Evolutionary conservation across 2,888 invertebrate species (phyloP).

Genomic region (Agrilus biguttatus): DNA sequence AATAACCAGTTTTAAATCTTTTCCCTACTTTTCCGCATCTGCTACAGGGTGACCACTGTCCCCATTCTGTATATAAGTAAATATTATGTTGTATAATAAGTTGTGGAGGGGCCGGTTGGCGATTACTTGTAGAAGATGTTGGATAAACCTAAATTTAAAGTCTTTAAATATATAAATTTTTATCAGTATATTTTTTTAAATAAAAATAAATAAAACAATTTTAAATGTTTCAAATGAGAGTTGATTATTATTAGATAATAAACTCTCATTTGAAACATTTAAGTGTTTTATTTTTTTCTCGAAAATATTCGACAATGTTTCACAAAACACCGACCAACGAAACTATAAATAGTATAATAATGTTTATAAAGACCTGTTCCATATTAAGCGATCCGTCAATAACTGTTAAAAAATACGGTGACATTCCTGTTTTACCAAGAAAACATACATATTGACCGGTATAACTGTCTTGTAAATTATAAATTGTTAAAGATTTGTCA

Average conservation of each 20-base stretch:
- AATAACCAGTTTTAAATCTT: slow-evolving; percentile 43
- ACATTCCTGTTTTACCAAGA: slow-evolving; percentile 30
- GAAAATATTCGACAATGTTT: too few species aligned
- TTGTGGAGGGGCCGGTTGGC: slow-evolving; percentile 22
- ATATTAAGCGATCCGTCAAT: slow-evolving; percentile 27
- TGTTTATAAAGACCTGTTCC: neutral
- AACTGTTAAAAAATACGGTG: slow-evolving; percentile 38
- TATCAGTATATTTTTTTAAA: too few species aligned
- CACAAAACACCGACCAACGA: too few species aligned
- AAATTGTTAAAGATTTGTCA: slow-evolving; percentile 36
- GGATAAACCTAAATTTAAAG: slow-evolving; percentile 19
- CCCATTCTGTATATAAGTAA: slow-evolving; percentile 41
- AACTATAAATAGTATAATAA: too few species aligned
- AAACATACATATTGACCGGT: slow-evolving; percentile 43
- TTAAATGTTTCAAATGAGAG: too few species aligned
- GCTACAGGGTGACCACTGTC: slow-evolving; percentile 51
- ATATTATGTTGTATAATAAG: slow-evolving; percentile 23
- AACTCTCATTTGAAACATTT: too few species aligned
- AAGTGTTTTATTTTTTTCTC: too few species aligned
- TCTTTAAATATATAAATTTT: neutral
- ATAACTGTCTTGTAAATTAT: slow-evolving; percentile 33
- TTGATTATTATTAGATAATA: too few species aligned
- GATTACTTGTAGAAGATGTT: slow-evolving; percentile 16
- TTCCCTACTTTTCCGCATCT: slow-evolving; percentile 43
- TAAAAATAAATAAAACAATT: too few species aligned